Conservation (phyloP, 2,113 vertebrate species). For the Takifugu bimaculatus region DNA sequence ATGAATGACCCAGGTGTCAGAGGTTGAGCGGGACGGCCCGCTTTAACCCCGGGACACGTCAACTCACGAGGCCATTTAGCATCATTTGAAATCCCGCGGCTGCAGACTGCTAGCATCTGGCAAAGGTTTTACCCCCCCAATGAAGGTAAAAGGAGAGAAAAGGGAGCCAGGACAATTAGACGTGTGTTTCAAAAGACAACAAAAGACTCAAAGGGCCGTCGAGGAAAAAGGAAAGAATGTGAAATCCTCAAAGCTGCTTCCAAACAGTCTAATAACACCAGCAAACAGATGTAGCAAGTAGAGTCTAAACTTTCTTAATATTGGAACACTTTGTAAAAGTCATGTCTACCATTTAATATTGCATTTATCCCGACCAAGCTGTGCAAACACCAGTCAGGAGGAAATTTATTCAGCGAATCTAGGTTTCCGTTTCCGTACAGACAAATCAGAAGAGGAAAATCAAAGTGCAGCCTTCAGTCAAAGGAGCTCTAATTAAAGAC, state of each 20-base stretch:
- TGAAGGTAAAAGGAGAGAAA: slow-evolving; percentile 7
- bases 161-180: slow-evolving; percentile 28
- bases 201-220: too few species aligned
- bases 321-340: too few species aligned
- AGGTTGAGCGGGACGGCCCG: slow-evolving; percentile 70
- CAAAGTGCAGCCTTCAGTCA: background rate
- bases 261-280: too few species aligned
- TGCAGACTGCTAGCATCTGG: slow-evolving; percentile 53
- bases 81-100: slow-evolving; percentile 64
- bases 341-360: too few species aligned
- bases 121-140: background rate
- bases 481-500: too few species aligned
- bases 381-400: background rate
- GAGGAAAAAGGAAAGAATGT: too few species aligned
- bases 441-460: slow-evolving; percentile 13
- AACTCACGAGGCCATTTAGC: slow-evolving; percentile 60
- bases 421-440: background rate
- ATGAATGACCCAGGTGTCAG: slow-evolving; percentile 70
- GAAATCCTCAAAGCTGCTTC: too few species aligned
- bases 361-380: too few species aligned
- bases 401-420: background rate
- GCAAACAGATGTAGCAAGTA: too few species aligned
- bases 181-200: background rate
- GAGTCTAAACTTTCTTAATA: too few species aligned
- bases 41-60: slow-evolving; percentile 69